These are phyloP conservation scores for Sebastes jordani DNA, from an alignment of 2,797 vertebrate species.

Conservation along the genomic window DNA sequence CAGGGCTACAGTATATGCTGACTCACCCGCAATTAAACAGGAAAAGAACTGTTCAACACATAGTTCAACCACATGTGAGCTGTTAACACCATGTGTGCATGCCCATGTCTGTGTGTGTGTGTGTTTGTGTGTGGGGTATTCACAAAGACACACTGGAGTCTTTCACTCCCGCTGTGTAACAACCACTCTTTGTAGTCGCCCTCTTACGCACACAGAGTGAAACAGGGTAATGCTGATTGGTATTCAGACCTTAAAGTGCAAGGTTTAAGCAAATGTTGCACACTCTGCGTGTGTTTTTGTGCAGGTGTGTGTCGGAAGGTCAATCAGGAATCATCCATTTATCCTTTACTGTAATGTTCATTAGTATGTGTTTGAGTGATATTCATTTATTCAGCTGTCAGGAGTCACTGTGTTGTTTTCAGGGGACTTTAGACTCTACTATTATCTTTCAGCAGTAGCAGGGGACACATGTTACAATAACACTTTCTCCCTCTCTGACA, in stretches of 20 bases:
- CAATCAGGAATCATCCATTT: background rate
- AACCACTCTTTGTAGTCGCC: slow-evolving; percentile 74
- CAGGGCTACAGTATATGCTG: slow-evolving; percentile 29
- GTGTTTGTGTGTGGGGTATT: slow-evolving; percentile 27
- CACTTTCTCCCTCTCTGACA: slow-evolving; percentile 38
- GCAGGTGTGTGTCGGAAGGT: background rate
- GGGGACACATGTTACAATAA: slow-evolving; percentile 35
- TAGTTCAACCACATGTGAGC: slow-evolving; percentile 52
- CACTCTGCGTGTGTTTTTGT: background rate
- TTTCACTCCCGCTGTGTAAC: slow-evolving; percentile 72
- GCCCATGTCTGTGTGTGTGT: slow-evolving; percentile 7
- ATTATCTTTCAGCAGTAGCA: background rate
- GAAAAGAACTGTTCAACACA: slow-evolving; percentile 38
- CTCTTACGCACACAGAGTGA: slow-evolving; percentile 43
- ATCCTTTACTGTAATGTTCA: background rate
- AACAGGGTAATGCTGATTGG: slow-evolving; percentile 62
- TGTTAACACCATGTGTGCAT: slow-evolving; percentile 43
- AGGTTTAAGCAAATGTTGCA: slow-evolving; percentile 20
- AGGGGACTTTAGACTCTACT: background rate
- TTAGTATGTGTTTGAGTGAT: background rate
- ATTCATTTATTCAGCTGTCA: background rate
- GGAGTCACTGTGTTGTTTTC: too few species aligned
- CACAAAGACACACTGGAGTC: slow-evolving; percentile 72
- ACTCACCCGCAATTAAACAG: slow-evolving; percentile 47
- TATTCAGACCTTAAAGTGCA: slow-evolving; percentile 60